Evolutionary conservation across 2,113 vertebrate species (phyloP).

Genomic region (Microcebus tavaratra): DNA sequence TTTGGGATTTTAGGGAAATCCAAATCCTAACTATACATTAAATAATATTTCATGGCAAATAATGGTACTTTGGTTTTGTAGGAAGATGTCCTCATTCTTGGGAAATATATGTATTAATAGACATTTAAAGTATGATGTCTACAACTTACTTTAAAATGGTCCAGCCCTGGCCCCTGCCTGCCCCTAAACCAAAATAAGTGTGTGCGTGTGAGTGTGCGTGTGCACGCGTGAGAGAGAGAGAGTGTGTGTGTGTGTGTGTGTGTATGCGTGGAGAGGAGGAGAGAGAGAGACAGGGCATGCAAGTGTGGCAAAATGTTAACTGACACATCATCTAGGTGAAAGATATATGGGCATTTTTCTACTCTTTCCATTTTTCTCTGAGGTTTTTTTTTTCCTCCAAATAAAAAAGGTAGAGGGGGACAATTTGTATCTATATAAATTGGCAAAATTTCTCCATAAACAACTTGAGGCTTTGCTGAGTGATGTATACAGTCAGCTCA

Average conservation of each 20-base stretch:
- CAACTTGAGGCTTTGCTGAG: background rate
- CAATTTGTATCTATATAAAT: background rate
- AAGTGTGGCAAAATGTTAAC: background rate
- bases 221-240: too few species aligned
- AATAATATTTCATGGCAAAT: background rate
- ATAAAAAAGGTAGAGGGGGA: background rate
- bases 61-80: background rate
- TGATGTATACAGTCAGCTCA: background rate
- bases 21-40: background rate
- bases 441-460: background rate
- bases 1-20: background rate
- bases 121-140: background rate
- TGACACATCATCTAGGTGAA: background rate
- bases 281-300: background rate
- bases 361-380: slow-evolving; percentile 5
- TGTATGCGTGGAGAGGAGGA: fast-evolving
- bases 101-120: background rate
- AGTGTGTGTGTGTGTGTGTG: too few species aligned
- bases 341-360: background rate
- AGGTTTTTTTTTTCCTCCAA: background rate
- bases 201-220: too few species aligned
- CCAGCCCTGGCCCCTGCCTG: background rate
- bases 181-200: background rate
- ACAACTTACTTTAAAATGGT: slow-evolving; percentile 2
- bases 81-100: background rate